Evolutionary conservation across 2,113 vertebrate genomes (phyloP), one percentile per base, ranked within the genome.

Genomic region (Pardalotus punctatus): DNA sequence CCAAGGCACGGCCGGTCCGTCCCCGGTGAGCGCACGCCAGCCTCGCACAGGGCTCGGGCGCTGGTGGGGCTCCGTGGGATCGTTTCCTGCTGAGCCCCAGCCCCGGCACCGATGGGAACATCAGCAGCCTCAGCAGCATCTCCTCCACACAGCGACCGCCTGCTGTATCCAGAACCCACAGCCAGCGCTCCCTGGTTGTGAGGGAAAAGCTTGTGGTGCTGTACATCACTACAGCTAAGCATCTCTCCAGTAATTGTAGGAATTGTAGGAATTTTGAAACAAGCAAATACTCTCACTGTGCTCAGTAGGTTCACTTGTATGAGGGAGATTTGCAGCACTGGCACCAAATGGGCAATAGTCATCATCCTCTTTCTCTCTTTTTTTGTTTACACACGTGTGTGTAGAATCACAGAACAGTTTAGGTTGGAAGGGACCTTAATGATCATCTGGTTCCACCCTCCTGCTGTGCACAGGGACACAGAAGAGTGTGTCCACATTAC

Each of bases 181-280:
- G 58, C 14, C 31, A 83, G 74, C 83, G 62, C n/a, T 92, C 62
- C 67, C 76, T 81, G 38, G 38, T 80, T n/a, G n/a, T n/a, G n/a
- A n/a, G n/a, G 20, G 12, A 70, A 94, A 81, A 47, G 24, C 76
- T 78, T 70, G 71, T 36, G 36, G 51, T 81, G 23, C 64, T 86
- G 1, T 29, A 5, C 10, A 51, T 61, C 73, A 24, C 81, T 70
- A 47, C 66, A 73, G 82, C 66, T 47, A 70, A 85, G 66, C 74
- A 73, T 61, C 73, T 90, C 85, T 80, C 74, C 87, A 88, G 25
- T 72, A 92, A 91, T n/a, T n/a, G n/a, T n/a, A n/a, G n/a, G n/a
- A n/a, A 69, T 18, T 36, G 71, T 45, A 86, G 78, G 70, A 80
- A 95, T 90, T 94, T 96, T 96, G 95, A 95, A 94, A 92, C 71